Base-by-base conservation (phyloP, 2,888 invertebrate genomes). In the Pammene fasciana region DNA sequence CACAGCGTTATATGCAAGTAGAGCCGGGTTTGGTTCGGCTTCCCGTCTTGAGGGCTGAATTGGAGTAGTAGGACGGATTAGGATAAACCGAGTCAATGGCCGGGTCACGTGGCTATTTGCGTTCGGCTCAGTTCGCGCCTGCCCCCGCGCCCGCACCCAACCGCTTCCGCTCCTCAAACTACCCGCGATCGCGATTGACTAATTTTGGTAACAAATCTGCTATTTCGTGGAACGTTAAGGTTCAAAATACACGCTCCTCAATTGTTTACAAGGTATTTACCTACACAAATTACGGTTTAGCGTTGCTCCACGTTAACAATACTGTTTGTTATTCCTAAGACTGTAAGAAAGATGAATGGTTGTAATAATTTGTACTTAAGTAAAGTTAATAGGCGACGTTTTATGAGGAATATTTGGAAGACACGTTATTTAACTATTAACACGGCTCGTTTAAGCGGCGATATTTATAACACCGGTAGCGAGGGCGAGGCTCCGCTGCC, bases 1-100 rank as follows among this genome's bases (percentile, higher is more conserved):
- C 14, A n/a, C 46, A n/a, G 14, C 48, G 56, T 16, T 59, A 18
- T 68, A 52, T 62, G 48, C 62, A 60, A 14, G 72, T 72, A 73
- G 74, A 73, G 72, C 76, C 77, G 79, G 77, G 80, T 80, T 75
- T 77, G 77, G 75, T 76, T 79, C 61, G 65, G 72, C 74, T 75
- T 71, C 78, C 78, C 78, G 78, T 79, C 76, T 83, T 79, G 81
- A 79, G 80, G 79, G 77, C 81, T 85, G 86, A 92, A 89, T 82
- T 92, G 86, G 92, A 92, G 89, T 92, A 92, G 92, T 92, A 85
- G 92, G 90, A 87, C 92, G 90, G 91, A 88, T 92, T 90, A 92
- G 92, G 91, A 90, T 88, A 89, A 90, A 88, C 87, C 88, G 88
- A 92, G 92, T 92, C 92, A 92, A 92, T 86, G 92, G 90, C 92